A percentile compares a stretch with the other conserved stretches of the same genome.
Conservation (phyloP, 2,888 invertebrate species). For the Trissolcus brochymenae region DNA sequence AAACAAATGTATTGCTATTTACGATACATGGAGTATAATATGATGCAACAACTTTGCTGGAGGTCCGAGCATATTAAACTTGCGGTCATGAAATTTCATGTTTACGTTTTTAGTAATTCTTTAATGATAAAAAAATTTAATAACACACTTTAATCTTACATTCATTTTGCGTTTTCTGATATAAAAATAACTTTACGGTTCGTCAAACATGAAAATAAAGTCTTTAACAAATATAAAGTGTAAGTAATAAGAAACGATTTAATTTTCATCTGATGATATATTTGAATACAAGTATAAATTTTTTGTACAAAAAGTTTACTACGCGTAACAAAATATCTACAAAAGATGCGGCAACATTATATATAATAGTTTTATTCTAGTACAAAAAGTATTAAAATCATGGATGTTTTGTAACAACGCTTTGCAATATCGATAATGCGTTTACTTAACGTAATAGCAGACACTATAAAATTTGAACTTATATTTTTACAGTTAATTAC, state of each 20-base stretch:
- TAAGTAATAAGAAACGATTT: too few relatives aligned
- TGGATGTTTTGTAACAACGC: not conserved
- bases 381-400: conserved; percentile 5
- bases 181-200: too few relatives aligned
- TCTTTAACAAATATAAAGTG: too few relatives aligned
- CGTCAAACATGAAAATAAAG: too few relatives aligned
- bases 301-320: conserved; percentile 27
- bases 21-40: not conserved
- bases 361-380: conserved; percentile 19
- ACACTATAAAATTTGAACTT: not conserved
- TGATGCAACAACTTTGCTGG: conserved; percentile 20
- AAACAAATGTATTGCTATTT: not conserved
- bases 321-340: conserved; percentile 28
- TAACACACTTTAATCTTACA: too few relatives aligned
- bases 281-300: conserved; percentile 6
- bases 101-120: conserved; percentile 2
- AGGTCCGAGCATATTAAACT: conserved; percentile 14
- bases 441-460: not conserved
- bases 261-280: conserved; percentile 1
- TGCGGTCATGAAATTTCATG: not conserved
- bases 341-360: conserved; percentile 12
- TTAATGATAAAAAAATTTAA: not conserved
- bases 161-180: too few relatives aligned
- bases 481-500: not conserved
- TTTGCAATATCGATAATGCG: not conserved